Evolutionary conservation across 1,140 invertebrate species (phyloP).

Genomic region (Linepithema humile): DNA sequence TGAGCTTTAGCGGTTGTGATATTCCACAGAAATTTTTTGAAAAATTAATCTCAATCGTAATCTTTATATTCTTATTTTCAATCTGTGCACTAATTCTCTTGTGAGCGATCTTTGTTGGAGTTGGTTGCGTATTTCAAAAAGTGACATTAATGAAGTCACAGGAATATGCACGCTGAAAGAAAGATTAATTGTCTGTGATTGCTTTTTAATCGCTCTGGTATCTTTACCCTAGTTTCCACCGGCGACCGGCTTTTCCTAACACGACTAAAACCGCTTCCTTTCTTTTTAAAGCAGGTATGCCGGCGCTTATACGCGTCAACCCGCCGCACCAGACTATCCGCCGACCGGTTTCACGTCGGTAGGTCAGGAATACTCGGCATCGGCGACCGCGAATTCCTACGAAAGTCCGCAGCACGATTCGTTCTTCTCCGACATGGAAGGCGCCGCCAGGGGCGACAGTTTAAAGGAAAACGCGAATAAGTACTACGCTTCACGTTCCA

Average conservation of each 20-base stretch:
- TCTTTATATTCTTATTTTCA: too few species aligned
- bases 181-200: not conserved
- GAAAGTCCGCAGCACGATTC: slow-evolving; percentile 8
- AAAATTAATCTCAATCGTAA: too few species aligned
- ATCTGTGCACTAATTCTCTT: too few species aligned
- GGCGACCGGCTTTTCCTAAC: not conserved
- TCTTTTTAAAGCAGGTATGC: slow-evolving; percentile 23
- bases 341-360: slow-evolving; percentile 19
- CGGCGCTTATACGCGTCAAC: not conserved
- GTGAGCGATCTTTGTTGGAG: too few species aligned
- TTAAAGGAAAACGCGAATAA: slow-evolving; percentile 41
- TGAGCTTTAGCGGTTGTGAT: too few species aligned
- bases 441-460: not conserved
- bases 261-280: not conserved
- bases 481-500: slow-evolving; percentile 54
- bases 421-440: slow-evolving; percentile 46
- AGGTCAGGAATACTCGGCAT: slow-evolving; percentile 31
- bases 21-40: too few species aligned
- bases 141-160: too few species aligned
- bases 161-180: not conserved
- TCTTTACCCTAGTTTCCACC: not conserved
- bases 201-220: not conserved
- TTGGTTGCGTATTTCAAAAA: too few species aligned
- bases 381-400: slow-evolving; percentile 19
- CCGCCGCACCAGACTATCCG: slow-evolving; percentile 4